Evolutionary conservation across 2,797 vertebrate genomes (phyloP).

Genomic region (Ctenopoma kingsleyae): DNA sequence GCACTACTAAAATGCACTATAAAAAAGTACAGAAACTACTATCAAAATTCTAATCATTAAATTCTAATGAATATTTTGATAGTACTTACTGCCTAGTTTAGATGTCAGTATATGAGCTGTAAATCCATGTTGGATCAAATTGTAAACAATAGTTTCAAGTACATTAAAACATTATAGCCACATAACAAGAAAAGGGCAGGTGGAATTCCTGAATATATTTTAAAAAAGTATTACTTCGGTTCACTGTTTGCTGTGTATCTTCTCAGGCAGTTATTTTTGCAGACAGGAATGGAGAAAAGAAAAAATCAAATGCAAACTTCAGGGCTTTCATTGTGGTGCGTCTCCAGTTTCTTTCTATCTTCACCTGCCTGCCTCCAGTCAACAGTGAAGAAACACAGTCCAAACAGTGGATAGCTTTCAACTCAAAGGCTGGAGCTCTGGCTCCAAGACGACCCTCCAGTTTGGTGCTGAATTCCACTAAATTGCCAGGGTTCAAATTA

Average conservation of each 20-base stretch:
- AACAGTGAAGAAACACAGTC: slow-evolving; percentile 89
- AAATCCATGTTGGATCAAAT: slow-evolving; percentile 24
- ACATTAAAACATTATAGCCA: not conserved
- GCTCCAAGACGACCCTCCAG: slow-evolving; percentile 94
- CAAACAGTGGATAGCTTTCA: slow-evolving; percentile 95
- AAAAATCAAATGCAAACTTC: slow-evolving; percentile 97
- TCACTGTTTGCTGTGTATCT: not conserved
- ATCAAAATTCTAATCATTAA: no score
- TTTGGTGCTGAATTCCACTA: slow-evolving; percentile 95
- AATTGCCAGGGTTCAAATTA: slow-evolving; percentile 89
- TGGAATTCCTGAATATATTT: not conserved
- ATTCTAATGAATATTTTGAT: no score
- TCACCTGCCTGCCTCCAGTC: slow-evolving; percentile 89
- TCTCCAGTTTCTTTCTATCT: slow-evolving; percentile 95
- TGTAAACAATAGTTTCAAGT: slow-evolving; percentile 49
- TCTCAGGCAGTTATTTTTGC: slow-evolving; percentile 80
- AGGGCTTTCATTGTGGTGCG: slow-evolving; percentile 87
- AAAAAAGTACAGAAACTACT: no score
- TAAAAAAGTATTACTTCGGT: not conserved
- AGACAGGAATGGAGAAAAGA: slow-evolving; percentile 95
- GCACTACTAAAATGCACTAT: slow-evolving; percentile 16
- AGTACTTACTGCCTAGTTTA: not conserved
- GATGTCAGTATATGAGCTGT: slow-evolving; percentile 6
- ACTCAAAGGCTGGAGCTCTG: slow-evolving; percentile 92
- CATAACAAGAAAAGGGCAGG: slow-evolving; percentile 7